Evolutionary conservation across 2,797 vertebrate species (phyloP), one percentile per base, ranked within the genome.

Genomic region (Alauda arvensis): DNA sequence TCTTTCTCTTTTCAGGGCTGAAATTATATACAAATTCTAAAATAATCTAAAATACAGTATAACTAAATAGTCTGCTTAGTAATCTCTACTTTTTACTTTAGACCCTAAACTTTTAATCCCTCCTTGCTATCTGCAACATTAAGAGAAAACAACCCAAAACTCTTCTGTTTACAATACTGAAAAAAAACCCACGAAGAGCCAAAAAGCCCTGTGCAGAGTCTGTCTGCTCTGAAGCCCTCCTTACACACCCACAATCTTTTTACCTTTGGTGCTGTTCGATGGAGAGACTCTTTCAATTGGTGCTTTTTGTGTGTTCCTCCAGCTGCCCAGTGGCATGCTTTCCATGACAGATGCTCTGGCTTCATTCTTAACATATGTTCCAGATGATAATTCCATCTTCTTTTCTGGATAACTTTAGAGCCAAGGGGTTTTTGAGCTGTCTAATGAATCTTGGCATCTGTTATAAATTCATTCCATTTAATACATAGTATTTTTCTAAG

Each of bases 361-460:
- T 94, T 93, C 93, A 93, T 90, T 93, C 93, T 94, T 93, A 95
- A 91, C 94, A 95, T 95, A 95, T 93, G 94, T 93, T 94, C 94
- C 93, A 95, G 93, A 94, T 93, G 94, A 95, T 93, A 93, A 95
- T 94, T 93, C 93, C 92, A 93, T 93, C 91, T 94, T 94, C 92
- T 94, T 95, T 94, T 95, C 93, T 93, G 93, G 94, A 93, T 89
- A 94, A 95, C 87, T 93, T 94, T 89, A 93, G 89, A 95, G 94
- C 90, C 92, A 94, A 93, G 93, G 92, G 92, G 89, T 61, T 94
- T 95, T 92, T 95, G 93, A 95, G 94, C 89, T 94, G 92, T 93
- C 89, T 94, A 92, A 93, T 94, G 92, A 95, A 95, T 92, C 93
- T 90, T 95, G 93, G 92, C 93, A 93, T 94, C 93, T 94, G 94